Evolutionary conservation across 1,140 invertebrate genomes (phyloP), one percentile per base, ranked within the genome.

Genomic region (Dysdera silvatica): DNA sequence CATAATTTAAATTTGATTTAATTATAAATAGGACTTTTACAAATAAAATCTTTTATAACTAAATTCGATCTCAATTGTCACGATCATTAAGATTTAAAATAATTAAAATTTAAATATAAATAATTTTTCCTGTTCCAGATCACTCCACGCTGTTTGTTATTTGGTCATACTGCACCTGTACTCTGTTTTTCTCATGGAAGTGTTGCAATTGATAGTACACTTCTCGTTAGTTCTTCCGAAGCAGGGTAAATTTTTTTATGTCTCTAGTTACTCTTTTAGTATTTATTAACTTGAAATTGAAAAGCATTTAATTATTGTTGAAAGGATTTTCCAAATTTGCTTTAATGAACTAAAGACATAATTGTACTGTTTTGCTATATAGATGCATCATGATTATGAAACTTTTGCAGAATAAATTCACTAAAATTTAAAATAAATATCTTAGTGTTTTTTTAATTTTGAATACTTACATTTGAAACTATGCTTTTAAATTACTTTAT

Each of bases 121-220:
- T 59, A 53, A 33, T 45, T 59, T 67, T 56, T 68, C 37, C 55
- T 52, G 63, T 76, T 73, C 28, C 80, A 96, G 85, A 89, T 98
- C 82, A 92, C 85, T n/a, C 95, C 96, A 4, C 80, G 91, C 61
- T 95, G 89, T 78, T 81, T 99, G 63, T 78, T 99, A 35, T 92
- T 98, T 68, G 95, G 95, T 2, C 96, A 99, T 73, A 90, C 91
- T 2, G 88, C 91, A 24, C 86, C 92, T 0, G 88, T 99, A 28
- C 82, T 91, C 47, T 98, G 95, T 76, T 78, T 99, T 40, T 89
- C 92, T 28, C 78, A 79, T 66, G 83, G 81, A 5, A 85, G 82
- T 65, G 76, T 81, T 31, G 75, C 82, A 41, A 78, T 86, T 70
- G 91, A 94, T 66, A 86, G 88, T 37, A 89, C 89, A 73, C 94